phyloP scores from a whole-genome alignment of 2,888 invertebrate genomes.

The Holacanthella duospinosa region DNA sequence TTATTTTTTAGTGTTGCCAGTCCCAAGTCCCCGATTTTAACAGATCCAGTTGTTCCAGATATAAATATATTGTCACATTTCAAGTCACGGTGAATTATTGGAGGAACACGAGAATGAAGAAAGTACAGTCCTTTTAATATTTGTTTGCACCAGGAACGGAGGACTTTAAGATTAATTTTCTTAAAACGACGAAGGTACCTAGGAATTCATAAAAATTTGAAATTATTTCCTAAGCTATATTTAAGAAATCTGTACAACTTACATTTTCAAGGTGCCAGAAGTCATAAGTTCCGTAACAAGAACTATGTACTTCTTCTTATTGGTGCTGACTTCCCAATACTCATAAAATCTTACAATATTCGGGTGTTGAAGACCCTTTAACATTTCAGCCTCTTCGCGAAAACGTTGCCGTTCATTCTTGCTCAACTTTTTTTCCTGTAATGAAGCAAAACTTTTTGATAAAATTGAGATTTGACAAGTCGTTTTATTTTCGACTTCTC shows the following conservation, averaged over 20 bases:
- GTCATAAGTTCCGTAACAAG: constrained; percentile 99
- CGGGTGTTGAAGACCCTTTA: constrained; percentile 96
- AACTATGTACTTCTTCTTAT: constrained; percentile 92
- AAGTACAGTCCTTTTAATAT: constrained; percentile 93
- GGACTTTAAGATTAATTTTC: constrained; percentile 92
- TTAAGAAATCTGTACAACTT: no score
- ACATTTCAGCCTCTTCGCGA: constrained; percentile 95
- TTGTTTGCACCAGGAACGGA: constrained; percentile 93
- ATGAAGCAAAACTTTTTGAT: no score
- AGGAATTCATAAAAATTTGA: constrained; percentile 22
- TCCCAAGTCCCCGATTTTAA: constrained; percentile 97
- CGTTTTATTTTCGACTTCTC: no score
- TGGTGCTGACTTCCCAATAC: constrained; percentile 91
- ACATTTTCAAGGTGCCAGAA: constrained; percentile 97
- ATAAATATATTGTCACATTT: constrained; percentile 99
- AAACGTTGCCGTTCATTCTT: constrained; percentile 90
- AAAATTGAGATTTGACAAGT: no score
- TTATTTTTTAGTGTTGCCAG: constrained; percentile 96
- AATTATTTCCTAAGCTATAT: no score
- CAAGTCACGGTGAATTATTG: constrained; percentile 94
- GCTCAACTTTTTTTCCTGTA: constrained; percentile 86
- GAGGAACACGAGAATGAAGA: constrained; percentile 92
- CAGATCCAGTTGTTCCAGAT: constrained; percentile 96
- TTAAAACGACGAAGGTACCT: constrained; percentile 94
- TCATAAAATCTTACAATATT: constrained; percentile 97